Conservation (phyloP, 1,140 invertebrate genomes). For the Zaprionus camerounensis region DNA sequence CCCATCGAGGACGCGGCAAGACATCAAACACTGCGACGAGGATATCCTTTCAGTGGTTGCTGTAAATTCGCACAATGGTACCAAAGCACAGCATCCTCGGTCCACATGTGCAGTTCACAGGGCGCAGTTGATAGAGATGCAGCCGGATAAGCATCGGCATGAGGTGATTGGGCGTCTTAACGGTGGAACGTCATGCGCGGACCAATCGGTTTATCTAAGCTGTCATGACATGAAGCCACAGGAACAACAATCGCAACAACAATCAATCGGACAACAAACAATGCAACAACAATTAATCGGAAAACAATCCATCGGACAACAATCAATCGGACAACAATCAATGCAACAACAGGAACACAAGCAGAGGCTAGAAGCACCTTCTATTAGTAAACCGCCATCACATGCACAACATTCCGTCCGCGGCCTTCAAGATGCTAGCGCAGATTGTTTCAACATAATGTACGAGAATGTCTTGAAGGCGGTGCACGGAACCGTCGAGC, state of each 20-base stretch:
- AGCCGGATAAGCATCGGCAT: conserved; percentile 10
- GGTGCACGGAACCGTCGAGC: conserved; percentile 46
- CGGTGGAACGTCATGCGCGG: background rate
- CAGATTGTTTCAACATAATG: conserved; percentile 64
- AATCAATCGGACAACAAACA: background rate
- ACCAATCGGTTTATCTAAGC: background rate
- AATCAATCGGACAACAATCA: background rate
- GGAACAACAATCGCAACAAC: background rate
- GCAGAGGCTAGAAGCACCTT: background rate
- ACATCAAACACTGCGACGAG: background rate
- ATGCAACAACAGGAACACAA: conserved; percentile 1
- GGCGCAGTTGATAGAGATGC: background rate
- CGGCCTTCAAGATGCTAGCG: conserved; percentile 54
- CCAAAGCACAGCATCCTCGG: background rate
- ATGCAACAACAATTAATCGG: background rate
- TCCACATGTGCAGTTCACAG: background rate
- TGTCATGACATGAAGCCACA: no score
- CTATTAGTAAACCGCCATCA: background rate
- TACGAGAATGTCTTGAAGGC: conserved; percentile 67
- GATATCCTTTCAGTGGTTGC: background rate
- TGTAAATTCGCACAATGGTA: background rate
- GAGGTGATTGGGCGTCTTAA: background rate
- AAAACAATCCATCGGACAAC: background rate
- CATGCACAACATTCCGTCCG: background rate
- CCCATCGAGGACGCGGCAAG: background rate